Evolutionary conservation across 64 coral and sea anemone species (phyloP), one percentile per base, ranked within the genome.

Genomic region (Pocillopora verrucosa): DNA sequence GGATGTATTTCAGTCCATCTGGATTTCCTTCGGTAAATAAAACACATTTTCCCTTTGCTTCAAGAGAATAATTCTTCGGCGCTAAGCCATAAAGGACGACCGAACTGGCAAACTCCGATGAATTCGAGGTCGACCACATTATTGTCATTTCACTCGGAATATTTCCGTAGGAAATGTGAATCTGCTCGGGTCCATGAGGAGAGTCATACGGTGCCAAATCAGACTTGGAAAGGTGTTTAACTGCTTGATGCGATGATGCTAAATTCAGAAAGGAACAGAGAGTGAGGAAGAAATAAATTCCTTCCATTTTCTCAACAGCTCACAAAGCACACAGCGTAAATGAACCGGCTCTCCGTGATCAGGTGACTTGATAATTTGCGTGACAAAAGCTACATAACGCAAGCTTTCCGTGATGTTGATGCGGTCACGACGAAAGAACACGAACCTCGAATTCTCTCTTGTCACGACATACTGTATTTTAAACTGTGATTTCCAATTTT

Each of bases 1-100:
- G 94, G 64, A 96, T 77, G 13, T 86, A 89, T 16, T 96, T 51
- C 20, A 96, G 58, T 9, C 94, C 94, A 45, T 80, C 51, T 25
- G 94, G 94, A 59, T 96, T 96, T 24, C 94, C 94, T 19, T 92
- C 90, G 2, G 94, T 96, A 24, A 96, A 92, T 58, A 89, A 79
- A 1, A 88, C 90, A 81, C 86, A 80, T 41, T 89, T 86, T 10
- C 86, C 94, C n/a, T 34, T 65, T 13, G 87, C 94, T 73, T 72
- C 80, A 16, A 77, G 30, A 60, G 92, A 61, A 56, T 89, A 96
- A 59, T 96, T 92, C 25, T 78, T 56, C 10, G 90, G 80, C 12
- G 80, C 87, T 10, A 87, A 69, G 22, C 94, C 90, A 69, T 92
- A 96, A 24, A 61, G 90, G 36, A 96, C 94, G 20, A 80, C 20